Conservation (phyloP, 2,888 invertebrate species). For the Sarcophaga rosellei region DNA sequence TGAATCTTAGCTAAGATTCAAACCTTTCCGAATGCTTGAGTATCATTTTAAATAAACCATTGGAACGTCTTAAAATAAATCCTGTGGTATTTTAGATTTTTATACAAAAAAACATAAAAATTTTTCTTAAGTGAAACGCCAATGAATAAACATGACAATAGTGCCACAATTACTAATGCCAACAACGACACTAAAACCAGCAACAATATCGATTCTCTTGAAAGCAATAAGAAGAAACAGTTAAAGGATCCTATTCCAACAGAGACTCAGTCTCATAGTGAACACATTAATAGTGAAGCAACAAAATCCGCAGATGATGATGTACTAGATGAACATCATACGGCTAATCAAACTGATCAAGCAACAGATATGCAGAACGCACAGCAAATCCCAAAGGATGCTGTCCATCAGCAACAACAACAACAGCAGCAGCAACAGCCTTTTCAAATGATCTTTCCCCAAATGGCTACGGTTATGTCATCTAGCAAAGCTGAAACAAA, state of each 20-base stretch:
- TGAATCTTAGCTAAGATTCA: neutral
- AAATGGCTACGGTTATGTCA: slow-evolving; percentile 75
- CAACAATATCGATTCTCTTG: slow-evolving; percentile 9
- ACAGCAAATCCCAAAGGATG: slow-evolving; percentile 44
- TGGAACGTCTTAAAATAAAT: neutral
- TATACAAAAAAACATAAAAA: slow-evolving; percentile 8
- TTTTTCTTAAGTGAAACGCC: slow-evolving; percentile 43
- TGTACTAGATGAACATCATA: slow-evolving; percentile 27
- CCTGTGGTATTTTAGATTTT: neutral
- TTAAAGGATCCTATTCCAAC: neutral
- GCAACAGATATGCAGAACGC: slow-evolving; percentile 38
- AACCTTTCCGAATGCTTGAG: neutral
- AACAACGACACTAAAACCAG: slow-evolving; percentile 61
- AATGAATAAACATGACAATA: slow-evolving; percentile 80
- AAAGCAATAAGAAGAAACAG: slow-evolving; percentile 23
- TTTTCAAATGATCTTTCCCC: slow-evolving; percentile 76
- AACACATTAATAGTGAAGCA: slow-evolving; percentile 41
- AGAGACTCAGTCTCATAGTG: slow-evolving; percentile 22
- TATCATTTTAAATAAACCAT: neutral
- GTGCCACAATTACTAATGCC: slow-evolving; percentile 60
- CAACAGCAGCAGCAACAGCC: slow-evolving; percentile 63
- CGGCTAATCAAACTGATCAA: slow-evolving; percentile 28
- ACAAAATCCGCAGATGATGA: slow-evolving; percentile 39
- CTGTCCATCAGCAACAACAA: slow-evolving; percentile 53
- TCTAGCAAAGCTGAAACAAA: slow-evolving; percentile 75